Evolutionary conservation across 2,888 invertebrate species (phyloP).

Genomic region (Salticus scenicus): DNA sequence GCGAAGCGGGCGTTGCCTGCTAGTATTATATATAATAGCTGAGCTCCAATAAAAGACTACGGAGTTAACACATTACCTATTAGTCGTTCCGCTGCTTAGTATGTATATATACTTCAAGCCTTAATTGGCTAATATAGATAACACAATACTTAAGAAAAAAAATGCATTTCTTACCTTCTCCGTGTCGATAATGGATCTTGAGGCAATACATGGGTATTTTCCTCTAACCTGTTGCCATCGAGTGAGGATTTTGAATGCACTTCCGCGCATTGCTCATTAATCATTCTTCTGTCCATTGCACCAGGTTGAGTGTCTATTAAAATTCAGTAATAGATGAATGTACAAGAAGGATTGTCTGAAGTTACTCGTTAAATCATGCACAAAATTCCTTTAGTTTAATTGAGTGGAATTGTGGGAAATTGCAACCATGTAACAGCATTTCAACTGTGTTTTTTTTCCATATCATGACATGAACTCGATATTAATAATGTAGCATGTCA

Average conservation of each 20-base stretch:
- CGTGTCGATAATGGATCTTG: slow-evolving; percentile 30
- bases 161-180: slow-evolving; percentile 29
- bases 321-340: not conserved
- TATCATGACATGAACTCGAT: too few species aligned
- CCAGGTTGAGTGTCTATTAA: not conserved
- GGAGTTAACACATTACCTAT: too few species aligned
- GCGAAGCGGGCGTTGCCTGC: too few species aligned
- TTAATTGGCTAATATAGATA: too few species aligned
- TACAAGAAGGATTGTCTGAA: too few species aligned
- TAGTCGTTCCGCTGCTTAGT: too few species aligned
- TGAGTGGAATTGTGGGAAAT: not conserved
- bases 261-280: slow-evolving; percentile 45
- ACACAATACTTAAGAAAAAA: not conserved
- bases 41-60: too few species aligned
- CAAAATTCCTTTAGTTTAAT: not conserved
- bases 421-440: not conserved
- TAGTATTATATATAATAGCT: too few species aligned
- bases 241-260: slow-evolving; percentile 39
- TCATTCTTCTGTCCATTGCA: slow-evolving; percentile 34
- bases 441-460: too few species aligned
- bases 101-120: too few species aligned
- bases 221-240: slow-evolving; percentile 49
- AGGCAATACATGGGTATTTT: slow-evolving; percentile 38
- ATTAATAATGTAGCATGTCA: not conserved
- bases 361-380: not conserved